Conservation (phyloP, 2,888 invertebrate genomes). For the Drosophila antonietae region DNA sequence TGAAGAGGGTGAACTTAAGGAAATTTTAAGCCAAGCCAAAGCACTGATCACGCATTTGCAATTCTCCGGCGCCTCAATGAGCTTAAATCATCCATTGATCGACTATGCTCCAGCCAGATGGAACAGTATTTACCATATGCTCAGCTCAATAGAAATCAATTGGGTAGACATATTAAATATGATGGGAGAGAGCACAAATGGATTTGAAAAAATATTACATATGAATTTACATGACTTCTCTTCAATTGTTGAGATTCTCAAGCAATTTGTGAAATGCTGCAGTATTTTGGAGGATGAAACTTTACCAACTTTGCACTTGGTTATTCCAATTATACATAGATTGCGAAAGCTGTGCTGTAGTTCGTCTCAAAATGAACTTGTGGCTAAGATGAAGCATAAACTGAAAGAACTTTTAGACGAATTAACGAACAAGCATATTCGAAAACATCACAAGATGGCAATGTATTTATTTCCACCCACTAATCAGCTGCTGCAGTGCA, state of each 20-base stretch:
- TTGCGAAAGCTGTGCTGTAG: constrained; percentile 11
- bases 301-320: constrained; percentile 17
- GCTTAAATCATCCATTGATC: neutral
- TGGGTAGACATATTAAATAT: constrained; percentile 1
- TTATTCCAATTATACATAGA: constrained; percentile 20
- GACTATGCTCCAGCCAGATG: neutral
- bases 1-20: constrained; percentile 7
- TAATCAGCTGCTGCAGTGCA: constrained; percentile 22
- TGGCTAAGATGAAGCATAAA: neutral
- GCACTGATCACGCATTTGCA: neutral
- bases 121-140: constrained; percentile 12
- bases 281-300: constrained; percentile 2
- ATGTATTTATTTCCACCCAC: constrained; percentile 29
- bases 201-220: neutral
- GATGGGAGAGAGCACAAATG: neutral
- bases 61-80: neutral
- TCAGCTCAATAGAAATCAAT: constrained; percentile 8
- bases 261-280: constrained; percentile 11
- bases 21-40: constrained; percentile 7
- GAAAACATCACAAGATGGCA: constrained; percentile 14
- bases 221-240: neutral
- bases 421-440: neutral
- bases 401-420: neutral
- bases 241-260: constrained; percentile 2
- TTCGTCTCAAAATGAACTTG: neutral